Base-by-base conservation (phyloP, 1,140 invertebrate genomes). In the Hylaeus anthracinus region DNA sequence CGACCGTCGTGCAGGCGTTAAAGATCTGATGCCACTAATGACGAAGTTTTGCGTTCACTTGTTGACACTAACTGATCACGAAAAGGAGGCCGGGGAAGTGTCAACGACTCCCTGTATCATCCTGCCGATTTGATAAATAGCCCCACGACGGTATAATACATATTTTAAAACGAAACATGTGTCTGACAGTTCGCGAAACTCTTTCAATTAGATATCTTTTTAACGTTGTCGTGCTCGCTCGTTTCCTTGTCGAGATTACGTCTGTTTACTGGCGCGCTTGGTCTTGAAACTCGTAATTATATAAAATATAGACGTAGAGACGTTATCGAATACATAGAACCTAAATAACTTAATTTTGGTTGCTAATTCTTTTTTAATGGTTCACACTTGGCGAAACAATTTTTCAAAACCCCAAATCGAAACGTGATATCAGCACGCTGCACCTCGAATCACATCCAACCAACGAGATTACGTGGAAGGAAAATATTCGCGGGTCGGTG, bases 1-100 rank as follows among this genome's bases (percentile, higher is more conserved):
- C 81, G 26, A 75, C 77, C 85, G 79, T 89, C 89, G 89, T 90
- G 87, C 87, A 88, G 80, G 83, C 86, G 86, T 88, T 90, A 88
- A 86, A 86, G 86, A 88, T 88, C 86, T 88, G 85, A 88, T 73
- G 85, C 76, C 86, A 78, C 83, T 88, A 88, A 88, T 88, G 86
- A 88, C 86, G 86, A 65, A 83, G 60, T 39, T 78, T 63, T 63
- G 74, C 84, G 85, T 82, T 77, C 85, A 66, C 75, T 64, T 82
- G 82, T 86, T 86, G 86, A 81, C 86, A 84, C 85, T 87, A 87
- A 87, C 79, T 79, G 85, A 86, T 78, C 84, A 86, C 77, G 85
- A 86, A 79, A 86, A 83, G 80, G 72, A 75, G 81, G 39, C 81
- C 83, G 74, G 65, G 80, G 85, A 83, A 83, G 79, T 72, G 84